Evolutionary conservation across 1,140 invertebrate genomes (phyloP).

Genomic region (Trichonephila clavata): DNA sequence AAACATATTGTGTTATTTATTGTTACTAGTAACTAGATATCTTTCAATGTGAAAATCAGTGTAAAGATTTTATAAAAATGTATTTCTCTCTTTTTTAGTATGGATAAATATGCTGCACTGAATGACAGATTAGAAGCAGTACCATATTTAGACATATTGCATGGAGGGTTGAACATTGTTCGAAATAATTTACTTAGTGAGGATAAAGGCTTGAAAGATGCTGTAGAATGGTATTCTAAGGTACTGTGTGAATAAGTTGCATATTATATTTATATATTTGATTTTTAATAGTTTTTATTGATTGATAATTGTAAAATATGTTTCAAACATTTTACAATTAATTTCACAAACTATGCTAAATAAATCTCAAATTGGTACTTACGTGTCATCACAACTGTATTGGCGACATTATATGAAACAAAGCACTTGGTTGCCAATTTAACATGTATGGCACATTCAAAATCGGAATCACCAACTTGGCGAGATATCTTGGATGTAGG

Average conservation of each 20-base stretch:
- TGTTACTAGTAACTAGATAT: background rate
- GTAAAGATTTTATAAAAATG: background rate
- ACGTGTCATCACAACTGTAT: too few relatives aligned
- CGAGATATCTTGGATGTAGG: too few relatives aligned
- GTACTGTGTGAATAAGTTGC: background rate
- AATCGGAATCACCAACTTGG: too few relatives aligned
- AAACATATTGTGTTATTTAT: background rate
- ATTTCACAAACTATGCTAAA: too few relatives aligned
- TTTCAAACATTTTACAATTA: too few relatives aligned
- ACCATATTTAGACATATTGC: slow-evolving; percentile 8
- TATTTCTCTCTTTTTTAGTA: background rate
- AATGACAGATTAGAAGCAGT: slow-evolving; percentile 10
- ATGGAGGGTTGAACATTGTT: background rate
- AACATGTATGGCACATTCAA: too few relatives aligned
- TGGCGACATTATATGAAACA: too few relatives aligned
- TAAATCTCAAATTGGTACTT: too few relatives aligned
- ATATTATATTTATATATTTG: background rate
- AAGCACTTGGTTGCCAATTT: too few relatives aligned
- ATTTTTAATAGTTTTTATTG: background rate
- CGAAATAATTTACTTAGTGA: background rate
- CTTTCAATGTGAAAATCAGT: background rate
- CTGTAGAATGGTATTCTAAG: slow-evolving; percentile 4
- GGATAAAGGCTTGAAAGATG: background rate
- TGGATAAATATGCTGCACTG: slow-evolving; percentile 6
- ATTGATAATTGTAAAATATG: too few relatives aligned